Evolutionary conservation across 2,797 vertebrate genomes (phyloP).

Genomic region (Danio tinwini): DNA sequence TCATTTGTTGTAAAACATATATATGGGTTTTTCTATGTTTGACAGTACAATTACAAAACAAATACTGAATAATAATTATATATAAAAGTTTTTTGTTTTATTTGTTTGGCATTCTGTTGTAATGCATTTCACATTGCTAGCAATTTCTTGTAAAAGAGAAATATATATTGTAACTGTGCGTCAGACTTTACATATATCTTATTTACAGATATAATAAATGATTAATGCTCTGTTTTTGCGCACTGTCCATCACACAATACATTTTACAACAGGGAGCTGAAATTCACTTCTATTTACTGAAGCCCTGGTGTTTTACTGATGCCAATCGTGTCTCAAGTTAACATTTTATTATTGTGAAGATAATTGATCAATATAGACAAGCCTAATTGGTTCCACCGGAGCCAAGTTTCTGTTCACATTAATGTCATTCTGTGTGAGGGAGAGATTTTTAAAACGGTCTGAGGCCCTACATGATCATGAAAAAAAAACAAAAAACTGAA

Average conservation of each 20-base stretch:
- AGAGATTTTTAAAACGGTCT: slow-evolving; percentile 29
- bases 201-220: not conserved
- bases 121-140: no score
- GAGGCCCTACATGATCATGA: slow-evolving; percentile 31
- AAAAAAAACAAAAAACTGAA: slow-evolving; percentile 24
- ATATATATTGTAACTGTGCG: no score
- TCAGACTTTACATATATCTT: no score
- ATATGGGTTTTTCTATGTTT: no score
- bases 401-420: slow-evolving; percentile 50
- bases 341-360: slow-evolving; percentile 50
- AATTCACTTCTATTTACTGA: slow-evolving; percentile 30
- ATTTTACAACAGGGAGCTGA: not conserved
- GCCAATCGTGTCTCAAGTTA: slow-evolving; percentile 45
- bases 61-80: no score
- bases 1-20: no score
- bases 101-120: no score
- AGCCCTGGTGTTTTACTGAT: slow-evolving; percentile 33
- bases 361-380: slow-evolving; percentile 53
- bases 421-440: slow-evolving; percentile 35
- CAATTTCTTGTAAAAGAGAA: no score
- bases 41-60: no score
- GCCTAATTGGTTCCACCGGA: slow-evolving; percentile 55
- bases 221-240: not conserved
- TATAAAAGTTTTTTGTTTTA: no score
- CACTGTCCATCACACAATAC: slow-evolving; percentile 25